Evolutionary conservation across 2,797 vertebrate species (phyloP).

Genomic region (Poeciliopsis infans): DNA sequence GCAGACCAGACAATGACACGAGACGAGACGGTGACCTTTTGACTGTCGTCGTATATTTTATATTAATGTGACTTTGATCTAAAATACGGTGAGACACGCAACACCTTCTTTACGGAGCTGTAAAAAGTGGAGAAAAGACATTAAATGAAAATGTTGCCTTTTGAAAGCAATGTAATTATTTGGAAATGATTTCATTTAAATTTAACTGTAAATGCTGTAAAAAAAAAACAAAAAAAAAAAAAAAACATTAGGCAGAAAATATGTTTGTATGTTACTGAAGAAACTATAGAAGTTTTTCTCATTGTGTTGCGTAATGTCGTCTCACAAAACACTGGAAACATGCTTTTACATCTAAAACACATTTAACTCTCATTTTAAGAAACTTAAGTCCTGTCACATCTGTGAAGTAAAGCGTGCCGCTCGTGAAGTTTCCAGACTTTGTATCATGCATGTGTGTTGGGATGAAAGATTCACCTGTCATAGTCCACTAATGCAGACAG

Average conservation of each 20-base stretch:
- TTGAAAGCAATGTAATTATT: not conserved
- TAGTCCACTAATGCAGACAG: not conserved
- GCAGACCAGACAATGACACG: constrained; percentile 58
- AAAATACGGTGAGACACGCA: constrained; percentile 29
- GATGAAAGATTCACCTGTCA: not conserved
- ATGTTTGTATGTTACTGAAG: not conserved
- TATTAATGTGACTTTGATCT: constrained; percentile 55
- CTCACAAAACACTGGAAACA: not conserved
- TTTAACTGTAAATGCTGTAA: not conserved
- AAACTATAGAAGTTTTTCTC: not conserved
- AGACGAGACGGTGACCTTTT: constrained; percentile 39
- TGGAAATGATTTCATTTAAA: not conserved
- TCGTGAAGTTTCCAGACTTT: not conserved
- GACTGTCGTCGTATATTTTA: constrained; percentile 30
- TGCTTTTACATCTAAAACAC: not conserved
- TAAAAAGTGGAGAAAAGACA: not conserved
- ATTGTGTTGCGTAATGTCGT: not conserved
- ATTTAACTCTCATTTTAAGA: not conserved
- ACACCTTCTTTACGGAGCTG: not conserved
- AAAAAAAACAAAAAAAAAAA: not conserved
- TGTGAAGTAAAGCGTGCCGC: not conserved
- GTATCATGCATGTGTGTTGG: not conserved
- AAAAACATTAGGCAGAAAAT: not conserved
- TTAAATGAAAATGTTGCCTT: not conserved
- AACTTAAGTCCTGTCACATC: not conserved